Base-by-base conservation (phyloP, 2,888 invertebrate genomes). In the Drosophila fungiperda region DNA sequence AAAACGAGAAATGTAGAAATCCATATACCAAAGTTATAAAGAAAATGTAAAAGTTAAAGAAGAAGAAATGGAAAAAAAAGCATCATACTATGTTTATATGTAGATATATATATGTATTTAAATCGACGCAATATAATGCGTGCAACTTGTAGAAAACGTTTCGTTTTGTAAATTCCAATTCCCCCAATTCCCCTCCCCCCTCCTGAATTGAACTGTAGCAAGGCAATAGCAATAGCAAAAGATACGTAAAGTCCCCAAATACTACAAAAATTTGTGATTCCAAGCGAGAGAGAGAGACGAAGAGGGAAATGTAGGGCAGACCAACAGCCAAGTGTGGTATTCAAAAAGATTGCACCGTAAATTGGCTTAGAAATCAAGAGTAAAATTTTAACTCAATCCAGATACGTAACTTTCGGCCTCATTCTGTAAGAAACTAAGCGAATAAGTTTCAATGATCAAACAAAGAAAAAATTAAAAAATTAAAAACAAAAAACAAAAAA, bases 401-500 rank as follows among this genome's bases (percentile, higher is more conserved):
- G 90, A 93, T 93, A 93, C 93, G 93, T 93, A 93, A 92, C 91
- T 88, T 92, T 92, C 90, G 92, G 93, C 93, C 93, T 92, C 91
- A 91, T 92, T 92, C 92, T 92, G 83, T 91, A 92, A 93, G 93
- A 93, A 92, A 92, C 84, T 78, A 76, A 82, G 23, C 72, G 58
- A 67, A 74, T 80, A 84, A 83, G 83, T 82, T 90, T 86, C 72
- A 53, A 67, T 20, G 45, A 70, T 49, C 40, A 32, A 58, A 48
- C 55, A 45, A 36, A 38, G 8, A n/a, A 40, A 45, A 9, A 20
- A 36, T 53, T 58, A 33, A 54, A 57, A 61, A 36, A 20, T 36
- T 53, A 73, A 42, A 49, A 50, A 57, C 50, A 70, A 71, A 49
- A 67, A 70, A 42, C 40, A 58, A 58, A 76, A 80, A 57, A 61